These are phyloP conservation scores for Trinorchestia longiramus DNA, from an alignment of 1,140 invertebrate species.

Conservation along the genomic window DNA sequence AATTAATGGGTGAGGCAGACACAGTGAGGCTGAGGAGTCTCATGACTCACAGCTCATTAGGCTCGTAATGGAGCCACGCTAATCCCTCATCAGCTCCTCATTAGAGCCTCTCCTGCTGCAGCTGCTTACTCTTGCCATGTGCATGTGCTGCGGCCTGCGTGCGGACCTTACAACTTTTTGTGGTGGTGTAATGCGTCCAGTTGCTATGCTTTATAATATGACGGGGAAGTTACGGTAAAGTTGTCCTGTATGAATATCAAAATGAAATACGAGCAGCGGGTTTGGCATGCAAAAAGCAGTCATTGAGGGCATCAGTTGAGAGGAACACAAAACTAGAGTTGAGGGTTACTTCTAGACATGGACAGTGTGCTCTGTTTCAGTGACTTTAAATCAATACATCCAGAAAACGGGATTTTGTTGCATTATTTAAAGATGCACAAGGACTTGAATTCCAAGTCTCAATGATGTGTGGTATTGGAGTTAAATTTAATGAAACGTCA, in stretches of 20 bases:
- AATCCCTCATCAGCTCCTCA: conserved; percentile 27
- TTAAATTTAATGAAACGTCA: no score
- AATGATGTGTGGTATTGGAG: no score
- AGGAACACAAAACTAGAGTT: no score
- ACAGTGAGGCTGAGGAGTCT: not conserved
- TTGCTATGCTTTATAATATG: not conserved
- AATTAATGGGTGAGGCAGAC: no score
- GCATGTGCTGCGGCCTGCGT: not conserved
- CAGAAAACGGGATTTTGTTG: no score
- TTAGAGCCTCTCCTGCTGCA: not conserved
- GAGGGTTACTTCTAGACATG: no score
- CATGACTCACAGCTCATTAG: conserved; percentile 18
- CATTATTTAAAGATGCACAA: no score
- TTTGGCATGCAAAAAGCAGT: not conserved
- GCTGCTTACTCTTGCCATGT: not conserved
- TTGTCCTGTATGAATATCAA: not conserved
- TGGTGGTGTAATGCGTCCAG: not conserved
- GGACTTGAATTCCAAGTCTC: no score
- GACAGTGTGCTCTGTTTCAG: no score
- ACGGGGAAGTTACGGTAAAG: not conserved
- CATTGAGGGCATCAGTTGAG: no score
- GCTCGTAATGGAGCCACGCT: not conserved
- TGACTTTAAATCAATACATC: no score
- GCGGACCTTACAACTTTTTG: not conserved
- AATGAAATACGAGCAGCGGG: not conserved